phyloP scores from a whole-genome alignment of 2,888 invertebrate species.

The Cryptocephalus moraei region DNA sequence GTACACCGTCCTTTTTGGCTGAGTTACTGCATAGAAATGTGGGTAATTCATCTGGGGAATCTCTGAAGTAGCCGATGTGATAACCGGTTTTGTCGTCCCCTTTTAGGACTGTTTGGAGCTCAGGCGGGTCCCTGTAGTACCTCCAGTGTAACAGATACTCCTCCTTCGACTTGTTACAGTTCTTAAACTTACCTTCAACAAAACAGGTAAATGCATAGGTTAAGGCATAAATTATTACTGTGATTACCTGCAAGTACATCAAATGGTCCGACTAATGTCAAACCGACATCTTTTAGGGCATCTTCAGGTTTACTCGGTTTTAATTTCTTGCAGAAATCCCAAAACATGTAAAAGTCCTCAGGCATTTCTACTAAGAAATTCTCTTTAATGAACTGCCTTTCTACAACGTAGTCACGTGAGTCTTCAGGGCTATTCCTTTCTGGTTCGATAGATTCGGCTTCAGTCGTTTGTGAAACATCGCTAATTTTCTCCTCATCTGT shows the following conservation, averaged over 20 bases:
- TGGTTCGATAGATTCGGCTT: too few relatives aligned
- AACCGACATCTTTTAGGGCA: slow-evolving; percentile 54
- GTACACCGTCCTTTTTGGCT: slow-evolving; percentile 54
- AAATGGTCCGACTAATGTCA: slow-evolving; percentile 78
- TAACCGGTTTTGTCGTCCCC: slow-evolving; percentile 58
- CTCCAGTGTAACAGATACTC: slow-evolving; percentile 77
- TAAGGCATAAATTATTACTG: neutral
- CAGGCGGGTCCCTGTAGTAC: slow-evolving; percentile 89
- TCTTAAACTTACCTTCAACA: slow-evolving; percentile 41
- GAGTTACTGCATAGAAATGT: slow-evolving; percentile 70
- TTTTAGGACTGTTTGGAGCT: slow-evolving; percentile 76
- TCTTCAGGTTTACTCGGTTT: slow-evolving; percentile 47
- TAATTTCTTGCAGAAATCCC: slow-evolving; percentile 58
- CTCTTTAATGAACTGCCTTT: slow-evolving; percentile 50
- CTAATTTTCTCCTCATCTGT: neutral
- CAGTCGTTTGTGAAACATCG: too few relatives aligned
- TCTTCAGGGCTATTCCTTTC: neutral
- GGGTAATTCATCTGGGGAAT: slow-evolving; percentile 64
- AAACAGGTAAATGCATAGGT: neutral
- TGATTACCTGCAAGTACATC: slow-evolving; percentile 58
- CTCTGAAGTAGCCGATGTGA: slow-evolving; percentile 87
- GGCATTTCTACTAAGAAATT: slow-evolving; percentile 83
- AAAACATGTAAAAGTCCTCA: slow-evolving; percentile 78
- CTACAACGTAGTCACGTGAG: neutral
- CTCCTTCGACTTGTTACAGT: slow-evolving; percentile 35